phyloP scores from a whole-genome alignment of 1,140 invertebrate genomes.

The Drosophila chauvacae region DNA sequence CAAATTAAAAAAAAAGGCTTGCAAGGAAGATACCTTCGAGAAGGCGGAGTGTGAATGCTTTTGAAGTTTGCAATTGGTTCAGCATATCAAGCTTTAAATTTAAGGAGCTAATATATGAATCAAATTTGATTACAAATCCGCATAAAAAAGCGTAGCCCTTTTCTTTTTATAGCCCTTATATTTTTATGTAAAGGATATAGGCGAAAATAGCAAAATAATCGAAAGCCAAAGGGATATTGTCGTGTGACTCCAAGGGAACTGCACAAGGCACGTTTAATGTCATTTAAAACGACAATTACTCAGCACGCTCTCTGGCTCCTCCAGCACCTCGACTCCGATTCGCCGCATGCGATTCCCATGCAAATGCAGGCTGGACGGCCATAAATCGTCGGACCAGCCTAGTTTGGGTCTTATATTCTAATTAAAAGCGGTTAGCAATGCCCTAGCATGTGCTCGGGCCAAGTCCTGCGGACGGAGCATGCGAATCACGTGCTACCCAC shows the following conservation, averaged over 20 bases:
- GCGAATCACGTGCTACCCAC: constrained; percentile 47
- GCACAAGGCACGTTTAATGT: constrained; percentile 76
- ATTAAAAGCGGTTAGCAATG: constrained; percentile 61
- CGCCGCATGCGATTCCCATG: constrained; percentile 73
- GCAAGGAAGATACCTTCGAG: too few species aligned
- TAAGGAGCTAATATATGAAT: too few species aligned
- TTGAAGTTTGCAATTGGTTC: too few species aligned
- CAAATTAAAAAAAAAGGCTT: too few species aligned
- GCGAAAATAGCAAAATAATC: constrained; percentile 2
- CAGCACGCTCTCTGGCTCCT: constrained; percentile 59
- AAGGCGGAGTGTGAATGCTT: too few species aligned
- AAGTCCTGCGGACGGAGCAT: not conserved
- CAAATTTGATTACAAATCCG: too few species aligned
- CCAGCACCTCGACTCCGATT: constrained; percentile 48
- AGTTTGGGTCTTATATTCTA: constrained; percentile 55
- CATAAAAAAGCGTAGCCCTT: too few species aligned
- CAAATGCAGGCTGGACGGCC: constrained; percentile 59
- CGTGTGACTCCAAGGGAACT: constrained; percentile 33
- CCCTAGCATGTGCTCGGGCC: constrained; percentile 22
- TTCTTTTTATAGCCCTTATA: too few species aligned
- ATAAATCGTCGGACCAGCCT: constrained; percentile 59
- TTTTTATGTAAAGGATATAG: not conserved
- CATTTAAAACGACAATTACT: constrained; percentile 81
- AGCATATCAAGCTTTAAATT: too few species aligned
- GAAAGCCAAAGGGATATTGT: not conserved